phyloP scores from a whole-genome alignment of 2,888 invertebrate species.

The Drosophila nr. perissopoda region DNA sequence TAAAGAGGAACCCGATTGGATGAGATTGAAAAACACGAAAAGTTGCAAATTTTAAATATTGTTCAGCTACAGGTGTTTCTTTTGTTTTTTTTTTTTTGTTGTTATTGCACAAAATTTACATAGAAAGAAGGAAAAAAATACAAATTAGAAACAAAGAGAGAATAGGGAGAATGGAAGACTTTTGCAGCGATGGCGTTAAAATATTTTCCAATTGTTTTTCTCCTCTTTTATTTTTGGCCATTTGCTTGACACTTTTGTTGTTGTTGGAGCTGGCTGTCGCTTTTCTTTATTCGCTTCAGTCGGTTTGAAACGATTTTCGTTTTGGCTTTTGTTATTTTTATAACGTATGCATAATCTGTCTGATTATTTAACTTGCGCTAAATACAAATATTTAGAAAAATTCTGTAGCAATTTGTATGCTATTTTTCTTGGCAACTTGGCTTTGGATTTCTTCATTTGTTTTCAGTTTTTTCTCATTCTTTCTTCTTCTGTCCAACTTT shows the following conservation, averaged over 20 bases:
- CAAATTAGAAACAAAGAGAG: not conserved
- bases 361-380: constrained; percentile 81
- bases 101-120: constrained; percentile 9
- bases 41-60: constrained; percentile 25
- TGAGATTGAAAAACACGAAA: constrained; percentile 32
- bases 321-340: constrained; percentile 61
- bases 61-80: constrained; percentile 55
- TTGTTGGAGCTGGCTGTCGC: constrained; percentile 39
- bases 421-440: constrained; percentile 73
- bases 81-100: constrained; percentile 8
- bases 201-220: constrained; percentile 63
- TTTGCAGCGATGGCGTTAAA: constrained; percentile 64
- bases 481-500: constrained; percentile 27
- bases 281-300: constrained; percentile 50
- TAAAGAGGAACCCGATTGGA: constrained; percentile 19
- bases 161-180: not conserved
- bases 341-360: constrained; percentile 73
- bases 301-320: constrained; percentile 36
- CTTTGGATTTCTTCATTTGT: constrained; percentile 49
- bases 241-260: constrained; percentile 33
- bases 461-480: constrained; percentile 5
- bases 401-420: constrained; percentile 70
- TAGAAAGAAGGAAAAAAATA: not conserved
- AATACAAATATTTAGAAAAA: constrained; percentile 79
- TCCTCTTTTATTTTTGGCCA: constrained; percentile 60